Base-by-base conservation (phyloP, 2,888 invertebrate species). In the Augochlorella aurata region DNA sequence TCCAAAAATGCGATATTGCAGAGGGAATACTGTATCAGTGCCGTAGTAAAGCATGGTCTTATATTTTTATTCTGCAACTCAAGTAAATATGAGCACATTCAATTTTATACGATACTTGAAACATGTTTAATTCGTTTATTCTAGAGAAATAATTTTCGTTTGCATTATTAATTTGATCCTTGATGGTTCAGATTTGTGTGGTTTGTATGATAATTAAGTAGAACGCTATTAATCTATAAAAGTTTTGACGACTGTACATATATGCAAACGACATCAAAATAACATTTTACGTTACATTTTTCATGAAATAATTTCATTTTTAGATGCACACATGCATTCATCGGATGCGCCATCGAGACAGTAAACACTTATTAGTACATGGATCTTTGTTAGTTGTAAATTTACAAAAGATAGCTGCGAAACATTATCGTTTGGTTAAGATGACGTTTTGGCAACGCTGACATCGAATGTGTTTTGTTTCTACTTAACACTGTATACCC, bases 381-480 rank as follows among this genome's bases (percentile, higher is more conserved):
- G 69, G 24, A 80, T 52, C 67, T 61, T 12, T 10, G 75, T 68
- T 47, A 66, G 49, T 63, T 63, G 10, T 45, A 50, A 10, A 65
- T 38, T 29, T 29, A 68, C n/a, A 21, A 74, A 52, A 63, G 16
- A 66, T 54, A 38, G 24, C 54, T 29, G 54, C 61, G 29, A 68
- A 69, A 71, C 38, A 45, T 76, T 65, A n/a, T 52, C 4, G 29
- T 73, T 81, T 75, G 71, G 72, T 81, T 77, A 83, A 76, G 29
- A 74, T 83, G 83, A 83, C 80, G 47, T 74, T 79, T 65, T 70
- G 63, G 68, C 47, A 71, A 44, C 61, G 65, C 77, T 83, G 77
- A 83, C 77, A 80, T 80, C 73, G 67, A 58, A 82, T 79, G 74
- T 78, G 70, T 71, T 85, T 82, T 82, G 74, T 77, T 68, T 44